phyloP scores from a whole-genome alignment of 1,140 invertebrate genomes.

The Drosophila melanica region DNA sequence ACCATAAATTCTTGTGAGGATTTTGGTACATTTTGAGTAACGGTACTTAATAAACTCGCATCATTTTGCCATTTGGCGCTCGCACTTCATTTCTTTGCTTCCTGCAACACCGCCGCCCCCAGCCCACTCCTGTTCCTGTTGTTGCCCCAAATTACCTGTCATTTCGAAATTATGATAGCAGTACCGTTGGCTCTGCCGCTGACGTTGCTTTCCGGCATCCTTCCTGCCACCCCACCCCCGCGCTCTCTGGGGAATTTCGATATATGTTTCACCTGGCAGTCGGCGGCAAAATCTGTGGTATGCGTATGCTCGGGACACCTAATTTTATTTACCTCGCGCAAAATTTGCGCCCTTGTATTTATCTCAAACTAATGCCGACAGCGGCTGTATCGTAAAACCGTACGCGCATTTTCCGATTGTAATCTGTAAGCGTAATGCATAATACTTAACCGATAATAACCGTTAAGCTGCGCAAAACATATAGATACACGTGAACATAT shows the following conservation, averaged over 20 bases:
- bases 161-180: conserved; percentile 81
- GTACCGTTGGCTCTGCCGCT: conserved; percentile 40
- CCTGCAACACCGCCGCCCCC: background rate
- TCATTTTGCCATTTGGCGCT: conserved; percentile 78
- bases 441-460: conserved; percentile 48
- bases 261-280: background rate
- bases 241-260: conserved; percentile 35
- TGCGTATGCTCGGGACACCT: conserved; percentile 33
- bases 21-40: conserved; percentile 71
- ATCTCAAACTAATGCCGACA: conserved; percentile 70
- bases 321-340: conserved; percentile 68
- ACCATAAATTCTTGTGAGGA: conserved; percentile 76
- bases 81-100: conserved; percentile 61
- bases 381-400: conserved; percentile 67
- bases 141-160: conserved; percentile 77
- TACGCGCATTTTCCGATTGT: conserved; percentile 78
- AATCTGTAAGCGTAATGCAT: conserved; percentile 62
- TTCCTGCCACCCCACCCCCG: conserved; percentile 3
- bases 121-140: conserved; percentile 56
- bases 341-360: conserved; percentile 50
- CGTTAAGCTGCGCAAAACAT: conserved; percentile 8
- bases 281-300: conserved; percentile 1
- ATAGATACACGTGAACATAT: conserved; percentile 13
- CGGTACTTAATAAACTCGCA: conserved; percentile 82
- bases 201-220: conserved; percentile 48